Evolutionary conservation across 2,797 vertebrate genomes (phyloP), one percentile per base, ranked within the genome.

Genomic region (Diplodus puntazzo): DNA sequence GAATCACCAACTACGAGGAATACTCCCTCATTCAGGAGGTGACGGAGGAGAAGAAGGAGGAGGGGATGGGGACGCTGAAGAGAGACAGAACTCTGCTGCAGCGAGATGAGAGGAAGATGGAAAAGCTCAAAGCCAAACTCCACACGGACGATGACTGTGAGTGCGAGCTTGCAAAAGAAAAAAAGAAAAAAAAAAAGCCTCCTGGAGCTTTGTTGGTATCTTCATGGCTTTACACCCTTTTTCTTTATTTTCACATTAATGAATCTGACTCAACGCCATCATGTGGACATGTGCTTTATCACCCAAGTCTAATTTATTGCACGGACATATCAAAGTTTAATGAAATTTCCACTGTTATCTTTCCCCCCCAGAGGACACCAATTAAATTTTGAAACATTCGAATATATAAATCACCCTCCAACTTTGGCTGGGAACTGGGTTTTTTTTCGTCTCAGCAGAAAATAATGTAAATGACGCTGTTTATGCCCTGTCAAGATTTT

Each of bases 1-100:
- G 98, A 90, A 99, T 99, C 91, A 99, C 98, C n/a, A 99, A 99
- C 95, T 99, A 99, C 69, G 98, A 99, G 94, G 98, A 99, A 89
- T 99, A 99, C 90, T 99, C 98, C 39, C 95, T 99, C 92, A 99
- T 99, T 87, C 98, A 98, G 86, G 98, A 99, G 75, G 92, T 92
- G 69, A 86, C 94, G 0, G 98, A 99, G 78, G 98, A 99, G 54
- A 98, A 97, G 89, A 98, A 98, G 83, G 98, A 99, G 72, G 98
- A 99, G 10, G 94, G 95, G 8, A 96, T 96, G 11, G 98, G 97
- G 27, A 99, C 98, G 0, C 93, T 99, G 69, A 98, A 97, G 91
- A 99, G 98, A 92, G 98, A 99, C 59, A 93, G 98, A 73, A 99
- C 98, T 0, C 93, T 99, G 43, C 91, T 98, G 53, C 91, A 97